Base-by-base conservation (phyloP, 2,113 vertebrate species). In the Rhabdomys dilectus region DNA sequence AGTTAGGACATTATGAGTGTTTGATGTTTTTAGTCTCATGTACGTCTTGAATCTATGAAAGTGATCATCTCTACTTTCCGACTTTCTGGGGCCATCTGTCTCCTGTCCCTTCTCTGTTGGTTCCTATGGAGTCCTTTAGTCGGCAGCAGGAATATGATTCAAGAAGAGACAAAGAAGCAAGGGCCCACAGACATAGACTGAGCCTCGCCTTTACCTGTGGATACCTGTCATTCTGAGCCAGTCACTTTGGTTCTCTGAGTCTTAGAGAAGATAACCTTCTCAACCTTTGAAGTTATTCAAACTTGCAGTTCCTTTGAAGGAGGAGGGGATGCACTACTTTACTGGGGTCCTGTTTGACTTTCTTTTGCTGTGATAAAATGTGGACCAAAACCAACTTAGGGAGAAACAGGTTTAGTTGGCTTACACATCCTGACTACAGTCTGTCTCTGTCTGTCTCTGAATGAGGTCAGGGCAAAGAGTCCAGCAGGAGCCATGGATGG, bases 281-380 rank as follows among this genome's bases (percentile, higher is more conserved):
- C 68, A 34, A 78, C 60, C 39, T 56, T 88, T 72, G 1, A 96
- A 81, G 51, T 75, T 93, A 19, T 60, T 77, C 31, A 58, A 81
- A 87, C 53, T 66, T 70, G 53, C 72, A 91, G 89, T 73, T 72
- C 80, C 82, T 45, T 91, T 96, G 51, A 91, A 29, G 8, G 81
- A 81, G 16, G 68, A 89, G 64, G 22, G 51, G 39, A 58, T 24
- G 12, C 53, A 24, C 4, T 76, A 76, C 21, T 48, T 76, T 42
- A 77, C 1, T 77, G 42, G 5, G 22, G n/a, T 39, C n/a, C 72
- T 11, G 4, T 24, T 75, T 75, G 19, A 3, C 36, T 75, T 75
- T 75, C 72, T 22, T 42, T 75, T 24, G n/a, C 36, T 75, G n/a
- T 75, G 72, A 42, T 75, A 42, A 75, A 75, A 75, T n/a, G 22